Conservation (phyloP, 2,113 vertebrate species). For the Actinemys pallida region DNA sequence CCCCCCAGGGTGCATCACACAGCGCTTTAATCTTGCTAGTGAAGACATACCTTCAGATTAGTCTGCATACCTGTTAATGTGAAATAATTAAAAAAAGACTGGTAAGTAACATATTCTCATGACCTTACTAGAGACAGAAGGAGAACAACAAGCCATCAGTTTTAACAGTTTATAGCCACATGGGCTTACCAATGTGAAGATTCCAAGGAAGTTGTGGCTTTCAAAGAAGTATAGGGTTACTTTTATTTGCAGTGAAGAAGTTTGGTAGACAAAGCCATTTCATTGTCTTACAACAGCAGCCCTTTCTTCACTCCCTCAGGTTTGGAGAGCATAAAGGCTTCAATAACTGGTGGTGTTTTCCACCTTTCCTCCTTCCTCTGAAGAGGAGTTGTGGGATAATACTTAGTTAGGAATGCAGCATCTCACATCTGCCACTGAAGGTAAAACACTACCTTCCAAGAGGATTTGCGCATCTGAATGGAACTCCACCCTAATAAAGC, state of each 20-base stretch:
- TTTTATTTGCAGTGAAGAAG: background rate
- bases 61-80: background rate
- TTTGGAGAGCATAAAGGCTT: background rate
- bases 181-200: background rate
- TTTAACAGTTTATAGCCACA: background rate
- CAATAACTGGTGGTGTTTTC: background rate
- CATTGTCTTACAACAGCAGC: background rate
- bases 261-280: background rate
- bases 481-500: conserved; percentile 8
- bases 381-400: background rate
- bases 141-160: background rate
- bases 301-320: background rate
- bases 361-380: background rate
- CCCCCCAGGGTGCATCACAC: too few relatives aligned
- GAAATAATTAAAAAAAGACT: background rate
- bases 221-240: background rate
- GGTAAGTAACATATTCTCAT: background rate
- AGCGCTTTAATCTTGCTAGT: too few relatives aligned
- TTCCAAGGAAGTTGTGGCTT: background rate
- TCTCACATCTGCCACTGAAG: background rate
- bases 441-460: background rate
- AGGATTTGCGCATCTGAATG: background rate
- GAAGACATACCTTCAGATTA: background rate
- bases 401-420: background rate
- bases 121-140: background rate